These are phyloP conservation scores for Barypeithes pellucidus DNA, from an alignment of 2,888 invertebrate species.

Conservation along the genomic window DNA sequence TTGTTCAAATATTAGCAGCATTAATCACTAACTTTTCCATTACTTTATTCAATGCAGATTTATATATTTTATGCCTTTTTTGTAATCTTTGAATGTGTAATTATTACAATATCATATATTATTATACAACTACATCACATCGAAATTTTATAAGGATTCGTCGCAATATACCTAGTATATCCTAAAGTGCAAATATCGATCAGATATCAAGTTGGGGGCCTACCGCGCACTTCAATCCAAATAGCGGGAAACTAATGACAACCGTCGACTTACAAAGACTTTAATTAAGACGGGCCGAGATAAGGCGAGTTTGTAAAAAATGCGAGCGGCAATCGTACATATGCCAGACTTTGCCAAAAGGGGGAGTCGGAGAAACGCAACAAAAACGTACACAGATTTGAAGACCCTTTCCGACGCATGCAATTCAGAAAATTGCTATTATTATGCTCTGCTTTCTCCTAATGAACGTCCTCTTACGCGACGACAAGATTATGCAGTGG, in stretches of 20 bases:
- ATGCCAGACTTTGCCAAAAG: constrained; percentile 54
- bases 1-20: too few species aligned
- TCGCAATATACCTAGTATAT: constrained; percentile 1
- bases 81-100: too few species aligned
- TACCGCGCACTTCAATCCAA: constrained; percentile 55
- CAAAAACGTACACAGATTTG: constrained; percentile 59
- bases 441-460: constrained; percentile 60
- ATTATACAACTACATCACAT: background rate
- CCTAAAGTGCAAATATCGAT: constrained; percentile 51
- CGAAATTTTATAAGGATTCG: constrained; percentile 2
- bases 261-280: constrained; percentile 61
- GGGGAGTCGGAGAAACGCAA: constrained; percentile 44
- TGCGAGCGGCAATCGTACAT: constrained; percentile 61
- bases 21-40: too few species aligned
- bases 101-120: too few species aligned
- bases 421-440: constrained; percentile 61
- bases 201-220: constrained; percentile 40
- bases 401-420: constrained; percentile 55
- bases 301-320: constrained; percentile 62
- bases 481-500: constrained; percentile 47
- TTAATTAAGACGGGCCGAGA: constrained; percentile 63
- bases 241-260: constrained; percentile 62
- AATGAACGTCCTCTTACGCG: constrained; percentile 57
- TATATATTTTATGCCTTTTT: too few species aligned
- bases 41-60: too few species aligned